These are phyloP conservation scores for Sisyra terminalis DNA, from an alignment of 2,888 invertebrate species.

Conservation along the genomic window DNA sequence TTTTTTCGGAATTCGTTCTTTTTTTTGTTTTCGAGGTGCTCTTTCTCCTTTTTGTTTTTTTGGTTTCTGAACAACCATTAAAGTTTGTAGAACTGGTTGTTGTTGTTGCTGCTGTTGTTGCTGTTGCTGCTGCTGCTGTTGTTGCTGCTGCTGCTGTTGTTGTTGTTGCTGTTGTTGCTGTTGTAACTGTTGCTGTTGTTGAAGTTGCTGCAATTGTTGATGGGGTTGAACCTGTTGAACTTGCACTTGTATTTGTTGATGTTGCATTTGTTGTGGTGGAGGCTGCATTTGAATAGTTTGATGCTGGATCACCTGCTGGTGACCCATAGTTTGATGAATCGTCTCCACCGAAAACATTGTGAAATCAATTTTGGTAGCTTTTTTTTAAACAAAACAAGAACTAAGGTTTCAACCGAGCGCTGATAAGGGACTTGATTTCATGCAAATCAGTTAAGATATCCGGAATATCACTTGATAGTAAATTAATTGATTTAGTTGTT, in stretches of 20 bases:
- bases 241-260: not conserved
- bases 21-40: constrained; percentile 3
- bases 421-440: not conserved
- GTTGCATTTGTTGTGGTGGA: not conserved
- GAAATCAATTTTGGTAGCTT: constrained; percentile 1
- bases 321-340: not conserved
- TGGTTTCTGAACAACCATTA: not conserved
- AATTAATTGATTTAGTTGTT: constrained; percentile 21
- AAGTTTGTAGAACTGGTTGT: constrained; percentile 1
- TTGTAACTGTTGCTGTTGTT: not conserved
- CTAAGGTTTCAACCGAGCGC: not conserved
- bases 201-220: not conserved
- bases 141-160: not conserved
- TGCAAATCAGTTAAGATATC: constrained; percentile 24
- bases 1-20: constrained; percentile 6
- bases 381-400: too few relatives aligned
- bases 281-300: constrained; percentile 1
- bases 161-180: not conserved
- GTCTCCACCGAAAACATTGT: constrained; percentile 2
- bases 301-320: not conserved
- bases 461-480: constrained; percentile 21
- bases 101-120: not conserved
- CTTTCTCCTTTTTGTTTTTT: constrained; percentile 5
- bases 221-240: not conserved
- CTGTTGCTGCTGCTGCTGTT: not conserved